Evolutionary conservation across 2,113 vertebrate genomes (phyloP), one percentile per base, ranked within the genome.

Genomic region (Trinectes maculatus): DNA sequence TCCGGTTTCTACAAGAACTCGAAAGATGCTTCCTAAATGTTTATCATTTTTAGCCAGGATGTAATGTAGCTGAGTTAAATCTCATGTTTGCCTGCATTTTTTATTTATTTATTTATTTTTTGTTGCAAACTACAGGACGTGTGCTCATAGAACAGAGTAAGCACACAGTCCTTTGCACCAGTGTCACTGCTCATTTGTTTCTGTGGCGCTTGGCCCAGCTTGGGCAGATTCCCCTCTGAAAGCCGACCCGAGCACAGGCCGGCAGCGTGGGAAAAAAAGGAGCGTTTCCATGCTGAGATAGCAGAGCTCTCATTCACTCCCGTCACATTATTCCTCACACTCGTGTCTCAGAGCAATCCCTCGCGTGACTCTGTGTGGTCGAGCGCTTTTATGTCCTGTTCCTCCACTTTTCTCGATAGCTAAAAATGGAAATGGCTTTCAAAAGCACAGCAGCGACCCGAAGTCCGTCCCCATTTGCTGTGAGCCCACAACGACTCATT

Each of bases 181-280:
- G 77, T 91, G 90, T 90, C 91, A 90, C 82, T 91, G 79, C 79
- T 83, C 85, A 86, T 92, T 92, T 91, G 81, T 85, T 87, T 86
- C 86, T 78, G 80, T 84, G 85, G 64, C 65, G 31, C 85, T 89
- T 71, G 79, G 84, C 77, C 78, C 85, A 75, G 87, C 85, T 76
- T 47, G 77, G 81, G 85, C 74, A 84, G 81, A 86, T 86, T 74
- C 71, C 64, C 58, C 58, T 76, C 78, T 86, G 71, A 70, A 62
- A 87, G 76, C 72, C 44, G 48, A 58, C 60, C 79, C 13, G 13
- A 73, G 68, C 62, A 8, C 66, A 80, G 86, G 79, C 86, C 78
- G n/a, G 67, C 70, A 88, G 83, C 87, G 79, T 85, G 87, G 87
- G 88, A 62, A 62, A 71, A 77, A 52, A 79, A 77, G 80, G 71